phyloP scores from a whole-genome alignment of 2,888 invertebrate genomes.

The Villa cingulata region DNA sequence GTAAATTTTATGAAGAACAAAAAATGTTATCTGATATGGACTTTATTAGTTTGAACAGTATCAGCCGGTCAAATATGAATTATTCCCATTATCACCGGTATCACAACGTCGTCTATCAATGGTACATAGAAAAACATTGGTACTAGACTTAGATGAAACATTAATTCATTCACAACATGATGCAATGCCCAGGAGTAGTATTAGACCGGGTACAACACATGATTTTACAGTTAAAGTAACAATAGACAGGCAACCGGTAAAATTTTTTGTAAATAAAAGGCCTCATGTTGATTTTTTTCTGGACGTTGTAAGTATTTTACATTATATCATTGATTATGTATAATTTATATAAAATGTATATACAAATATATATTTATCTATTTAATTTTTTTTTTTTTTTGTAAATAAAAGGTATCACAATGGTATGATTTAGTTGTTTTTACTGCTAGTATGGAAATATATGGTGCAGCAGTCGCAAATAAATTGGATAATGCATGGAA shows the following conservation, averaged over 20 bases:
- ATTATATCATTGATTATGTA: not conserved
- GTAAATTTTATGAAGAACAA: no score
- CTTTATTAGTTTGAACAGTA: conserved; percentile 85
- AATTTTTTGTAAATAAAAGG: conserved; percentile 98
- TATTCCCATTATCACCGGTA: conserved; percentile 81
- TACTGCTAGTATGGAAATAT: conserved; percentile 99
- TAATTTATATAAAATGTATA: not conserved
- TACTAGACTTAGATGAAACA: conserved; percentile 96
- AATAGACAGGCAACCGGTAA: conserved; percentile 96
- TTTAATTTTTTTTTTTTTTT: not conserved
- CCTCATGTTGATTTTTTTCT: conserved; percentile 99
- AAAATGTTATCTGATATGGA: conserved; percentile 35
- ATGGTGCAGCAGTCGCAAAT: conserved; percentile 98
- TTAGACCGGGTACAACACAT: conserved; percentile 94
- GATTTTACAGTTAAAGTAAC: conserved; percentile 88
- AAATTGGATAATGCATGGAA: conserved; percentile 92
- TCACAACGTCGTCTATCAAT: conserved; percentile 52
- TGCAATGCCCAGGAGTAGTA: conserved; percentile 81
- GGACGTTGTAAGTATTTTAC: conserved; percentile 89
- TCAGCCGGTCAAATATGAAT: conserved; percentile 96
- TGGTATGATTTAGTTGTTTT: conserved; percentile 99
- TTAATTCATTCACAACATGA: conserved; percentile 99
- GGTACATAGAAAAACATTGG: conserved; percentile 91
- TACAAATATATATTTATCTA: not conserved
- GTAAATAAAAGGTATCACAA: conserved; percentile 63